Evolutionary conservation across 2,888 invertebrate species (phyloP).

Genomic region (Julus scandinavius): DNA sequence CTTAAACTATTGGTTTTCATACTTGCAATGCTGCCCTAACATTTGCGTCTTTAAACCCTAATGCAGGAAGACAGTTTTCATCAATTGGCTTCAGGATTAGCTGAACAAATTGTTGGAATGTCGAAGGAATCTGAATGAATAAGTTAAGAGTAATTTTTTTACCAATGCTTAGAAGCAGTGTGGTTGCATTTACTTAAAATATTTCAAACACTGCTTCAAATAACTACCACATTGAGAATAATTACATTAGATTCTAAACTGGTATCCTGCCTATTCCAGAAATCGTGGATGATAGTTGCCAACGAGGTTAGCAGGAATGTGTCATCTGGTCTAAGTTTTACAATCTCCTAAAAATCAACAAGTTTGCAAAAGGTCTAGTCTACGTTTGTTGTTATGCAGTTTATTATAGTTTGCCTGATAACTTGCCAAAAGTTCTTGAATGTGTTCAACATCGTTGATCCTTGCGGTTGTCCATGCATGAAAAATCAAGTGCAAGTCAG

Average conservation of each 20-base stretch:
- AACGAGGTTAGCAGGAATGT: neutral
- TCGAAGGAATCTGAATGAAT: neutral
- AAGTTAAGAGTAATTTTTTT: too few relatives aligned
- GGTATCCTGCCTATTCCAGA: neutral
- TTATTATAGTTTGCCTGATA: neutral
- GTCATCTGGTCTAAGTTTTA: neutral
- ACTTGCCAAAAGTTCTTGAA: conserved; percentile 43
- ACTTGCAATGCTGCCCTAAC: neutral
- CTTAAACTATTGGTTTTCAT: neutral
- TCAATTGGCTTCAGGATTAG: neutral
- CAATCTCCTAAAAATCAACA: neutral
- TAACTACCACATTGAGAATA: neutral
- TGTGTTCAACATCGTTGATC: neutral
- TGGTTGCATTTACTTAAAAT: too few relatives aligned
- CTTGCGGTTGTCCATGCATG: conserved; percentile 1
- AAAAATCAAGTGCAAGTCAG: conserved; percentile 30
- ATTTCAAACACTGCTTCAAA: too few relatives aligned
- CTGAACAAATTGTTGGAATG: neutral
- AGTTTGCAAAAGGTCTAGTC: neutral
- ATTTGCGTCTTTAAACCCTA: neutral
- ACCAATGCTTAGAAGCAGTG: too few relatives aligned
- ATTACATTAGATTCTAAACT: neutral
- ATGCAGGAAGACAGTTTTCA: neutral
- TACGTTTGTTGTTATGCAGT: neutral
- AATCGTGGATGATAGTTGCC: conserved; percentile 13